Conservation (phyloP, 2,113 vertebrate species). For the Scomber japonicus region DNA sequence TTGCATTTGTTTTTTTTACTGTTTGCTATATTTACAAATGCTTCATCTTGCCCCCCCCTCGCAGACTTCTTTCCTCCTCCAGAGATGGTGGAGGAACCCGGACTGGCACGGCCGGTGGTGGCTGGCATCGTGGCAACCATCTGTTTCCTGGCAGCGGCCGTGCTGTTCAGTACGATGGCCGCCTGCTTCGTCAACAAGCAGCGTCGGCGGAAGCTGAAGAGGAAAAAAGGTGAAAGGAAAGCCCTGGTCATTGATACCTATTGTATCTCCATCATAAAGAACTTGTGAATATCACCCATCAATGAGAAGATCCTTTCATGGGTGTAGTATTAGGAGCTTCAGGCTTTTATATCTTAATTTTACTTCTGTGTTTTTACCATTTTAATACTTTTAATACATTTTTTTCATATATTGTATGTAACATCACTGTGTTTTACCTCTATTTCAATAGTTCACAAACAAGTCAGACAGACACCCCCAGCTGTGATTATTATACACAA, state of each 20-base stretch:
- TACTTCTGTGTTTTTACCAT: neutral
- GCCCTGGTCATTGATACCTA: no score
- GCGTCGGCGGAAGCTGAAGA: slow-evolving; percentile 94
- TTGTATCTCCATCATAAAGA: neutral
- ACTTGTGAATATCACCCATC: neutral
- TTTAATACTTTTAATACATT: neutral
- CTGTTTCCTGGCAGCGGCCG: slow-evolving; percentile 96
- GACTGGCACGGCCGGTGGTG: slow-evolving; percentile 94
- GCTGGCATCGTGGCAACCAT: slow-evolving; percentile 98
- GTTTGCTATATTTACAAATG: neutral
- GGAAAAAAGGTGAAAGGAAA: slow-evolving; percentile 91
- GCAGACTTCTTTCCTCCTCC: slow-evolving; percentile 96
- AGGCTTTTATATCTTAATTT: neutral
- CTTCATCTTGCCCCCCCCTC: neutral
- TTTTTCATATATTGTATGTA: neutral
- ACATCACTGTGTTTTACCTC: neutral
- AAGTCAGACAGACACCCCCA: neutral
- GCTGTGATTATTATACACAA: neutral
- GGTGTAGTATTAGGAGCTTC: neutral
- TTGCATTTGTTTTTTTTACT: neutral
- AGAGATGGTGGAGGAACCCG: slow-evolving; percentile 94
- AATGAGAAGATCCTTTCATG: neutral
- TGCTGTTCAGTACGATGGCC: slow-evolving; percentile 97
- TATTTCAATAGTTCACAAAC: neutral
- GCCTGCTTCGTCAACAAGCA: slow-evolving; percentile 99